Base-by-base conservation (phyloP, 1,140 invertebrate genomes). In the Drosophila gunungcola region DNA sequence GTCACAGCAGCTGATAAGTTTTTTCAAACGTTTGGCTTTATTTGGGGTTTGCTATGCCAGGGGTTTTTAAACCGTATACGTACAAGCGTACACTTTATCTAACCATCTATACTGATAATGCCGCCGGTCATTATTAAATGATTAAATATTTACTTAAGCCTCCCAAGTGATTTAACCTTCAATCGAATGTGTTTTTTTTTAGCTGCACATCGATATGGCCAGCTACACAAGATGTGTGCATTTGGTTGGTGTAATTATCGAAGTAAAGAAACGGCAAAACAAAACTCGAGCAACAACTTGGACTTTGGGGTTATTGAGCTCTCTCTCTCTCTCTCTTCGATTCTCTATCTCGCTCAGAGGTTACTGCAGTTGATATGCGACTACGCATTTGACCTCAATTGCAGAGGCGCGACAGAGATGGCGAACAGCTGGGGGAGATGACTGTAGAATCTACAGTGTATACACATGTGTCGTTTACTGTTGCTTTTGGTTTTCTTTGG, bases 341-440 rank as follows among this genome's bases (percentile, higher is more conserved):
- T 65, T 25, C n/a, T 34, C 27, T 21, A 6, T 49, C 34, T 34
- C 25, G 9, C 49, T 46, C 49, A 16, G 32, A 45, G 27, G 42
- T 32, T 49, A 25, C 49, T 69, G 67, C 67, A 69, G 67, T 69
- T 69, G 63, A 56, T 70, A 69, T 63, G 46, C 38, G 64, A 69
- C 67, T 41, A 57, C 51, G 67, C 64, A 56, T 70, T 70, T 69
- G 67, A 70, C 67, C 67, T 69, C 67, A 70, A 70, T 70, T 69
- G 54, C 67, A 69, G 27, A 16, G 36, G 34, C 34, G 49, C 45
- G 49, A 52, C 58, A 64, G 67, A 68, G 65, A 68, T 46, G 16
- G 48, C 16, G 27, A n/a, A 32, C 13, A 32, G 6, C 46, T 29
- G 27, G 46, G n/a, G 4, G 29, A 48, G 46, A 49, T 51, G n/a